phyloP scores from a whole-genome alignment of 1,140 invertebrate species.

The Gonioctena quinquepunctata region DNA sequence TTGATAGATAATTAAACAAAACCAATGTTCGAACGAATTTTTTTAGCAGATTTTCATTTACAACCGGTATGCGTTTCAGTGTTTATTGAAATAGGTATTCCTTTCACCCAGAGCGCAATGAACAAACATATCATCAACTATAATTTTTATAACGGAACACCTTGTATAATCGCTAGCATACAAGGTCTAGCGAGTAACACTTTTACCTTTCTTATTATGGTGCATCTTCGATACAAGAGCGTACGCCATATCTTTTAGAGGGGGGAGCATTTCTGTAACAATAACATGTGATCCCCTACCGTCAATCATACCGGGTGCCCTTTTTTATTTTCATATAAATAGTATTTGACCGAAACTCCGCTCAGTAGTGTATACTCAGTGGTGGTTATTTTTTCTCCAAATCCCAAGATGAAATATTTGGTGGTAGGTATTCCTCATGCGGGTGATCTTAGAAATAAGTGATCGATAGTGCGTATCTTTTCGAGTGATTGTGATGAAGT shows the following conservation, averaged over 20 bases:
- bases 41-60: too few species aligned
- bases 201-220: neutral
- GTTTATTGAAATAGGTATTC: too few species aligned
- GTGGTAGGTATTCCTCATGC: neutral
- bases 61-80: too few species aligned
- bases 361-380: conserved; percentile 6
- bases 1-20: too few species aligned
- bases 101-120: too few species aligned
- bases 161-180: neutral
- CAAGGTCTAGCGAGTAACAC: neutral
- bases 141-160: neutral
- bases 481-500: neutral
- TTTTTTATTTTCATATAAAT: conserved; percentile 4
- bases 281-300: neutral
- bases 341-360: neutral
- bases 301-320: neutral
- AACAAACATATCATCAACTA: too few species aligned
- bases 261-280: conserved; percentile 3
- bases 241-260: neutral
- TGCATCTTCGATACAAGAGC: neutral
- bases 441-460: neutral
- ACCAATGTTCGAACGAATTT: too few species aligned
- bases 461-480: neutral
- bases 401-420: conserved; percentile 1
- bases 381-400: neutral